A percentile compares a stretch with the other conserved stretches of the same genome.
Conservation (phyloP, 2,888 invertebrate species). For the Caenorhabditis virilis region DNA sequence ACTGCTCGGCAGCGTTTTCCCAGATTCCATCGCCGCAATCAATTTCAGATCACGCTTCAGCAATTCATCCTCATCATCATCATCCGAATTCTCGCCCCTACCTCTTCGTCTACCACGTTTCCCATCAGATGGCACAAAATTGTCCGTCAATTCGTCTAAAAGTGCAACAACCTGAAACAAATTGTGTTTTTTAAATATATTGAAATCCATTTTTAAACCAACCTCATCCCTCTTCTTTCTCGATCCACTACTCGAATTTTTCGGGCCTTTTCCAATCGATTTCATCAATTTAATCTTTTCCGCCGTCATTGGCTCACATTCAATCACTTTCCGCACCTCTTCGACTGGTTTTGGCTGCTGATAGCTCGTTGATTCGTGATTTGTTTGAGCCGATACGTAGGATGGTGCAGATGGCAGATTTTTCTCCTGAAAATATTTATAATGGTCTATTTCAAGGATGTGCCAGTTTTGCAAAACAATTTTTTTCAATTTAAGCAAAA, state of each 20-base stretch:
- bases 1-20: conserved; percentile 18
- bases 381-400: too few relatives aligned
- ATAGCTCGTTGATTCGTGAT: too few relatives aligned
- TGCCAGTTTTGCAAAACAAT: too few relatives aligned
- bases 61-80: conserved; percentile 32
- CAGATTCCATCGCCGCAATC: conserved; percentile 41
- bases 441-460: too few relatives aligned
- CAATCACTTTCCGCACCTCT: too few relatives aligned
- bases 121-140: conserved; percentile 58
- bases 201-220: too few relatives aligned
- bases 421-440: too few relatives aligned
- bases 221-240: conserved; percentile 61
- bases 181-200: too few relatives aligned
- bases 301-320: conserved; percentile 18
- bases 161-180: conserved; percentile 59
- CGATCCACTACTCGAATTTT: conserved; percentile 38
- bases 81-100: conserved; percentile 17
- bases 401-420: too few relatives aligned
- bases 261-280: conserved; percentile 66
- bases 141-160: conserved; percentile 66
- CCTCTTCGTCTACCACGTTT: conserved; percentile 42
- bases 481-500: too few relatives aligned
- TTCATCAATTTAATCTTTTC: conserved; percentile 59
- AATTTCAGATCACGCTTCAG: conserved; percentile 37
- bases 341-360: too few relatives aligned